Evolutionary conservation across 2,113 vertebrate species (phyloP), one percentile per base, ranked within the genome.

Genomic region (Lethenteron camtschaticum): DNA sequence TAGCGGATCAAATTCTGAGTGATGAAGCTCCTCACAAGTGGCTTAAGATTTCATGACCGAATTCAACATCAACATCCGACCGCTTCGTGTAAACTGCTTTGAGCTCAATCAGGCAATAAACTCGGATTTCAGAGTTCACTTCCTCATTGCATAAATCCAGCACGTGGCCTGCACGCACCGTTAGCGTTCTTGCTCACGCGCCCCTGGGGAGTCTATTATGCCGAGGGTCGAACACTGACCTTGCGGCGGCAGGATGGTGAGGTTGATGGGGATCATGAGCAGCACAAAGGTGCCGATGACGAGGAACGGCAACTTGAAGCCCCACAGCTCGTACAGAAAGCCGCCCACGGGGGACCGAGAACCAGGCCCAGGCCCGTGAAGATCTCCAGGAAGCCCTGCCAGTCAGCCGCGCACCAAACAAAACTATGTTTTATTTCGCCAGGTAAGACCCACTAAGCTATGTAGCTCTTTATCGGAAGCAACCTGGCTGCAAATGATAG

Each of bases 271-370:
- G 69, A 90, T 83, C 77, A 92, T 81, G 14, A 85, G 11, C 73
- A 96, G 74, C 41, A 92, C 78, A 68, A 92, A 1, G 24, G 85
- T 83, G 57, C 94, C 92, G 63, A 95, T 78, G 2, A 78, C 72
- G 77, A 95, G 77, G 71, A 99, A 99, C 68, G 90, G 94, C 16
- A 89, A 69, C 76, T 92, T 81, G 16, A 94, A 99, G 69, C 89
- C 90, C 77, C 88, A 96, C 0, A 83, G 72, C 3, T 99, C 85
- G 77, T 95, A 99, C 57, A 96, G 77, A 81, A 90, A 83, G 4
- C 89, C 90, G 71, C 94, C 94, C 12, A 99, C 70, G 2, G 92
- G 90, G 94, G 94, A 1, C 94, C 94, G 16, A 95, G 58, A 2
- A 92, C 85, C 2, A 99, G 76, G 6, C 92, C 92, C 0, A 99